Evolutionary conservation across 2,888 invertebrate species (phyloP), one percentile per base, ranked within the genome.

Genomic region (Leptarthrus brevirostris): DNA sequence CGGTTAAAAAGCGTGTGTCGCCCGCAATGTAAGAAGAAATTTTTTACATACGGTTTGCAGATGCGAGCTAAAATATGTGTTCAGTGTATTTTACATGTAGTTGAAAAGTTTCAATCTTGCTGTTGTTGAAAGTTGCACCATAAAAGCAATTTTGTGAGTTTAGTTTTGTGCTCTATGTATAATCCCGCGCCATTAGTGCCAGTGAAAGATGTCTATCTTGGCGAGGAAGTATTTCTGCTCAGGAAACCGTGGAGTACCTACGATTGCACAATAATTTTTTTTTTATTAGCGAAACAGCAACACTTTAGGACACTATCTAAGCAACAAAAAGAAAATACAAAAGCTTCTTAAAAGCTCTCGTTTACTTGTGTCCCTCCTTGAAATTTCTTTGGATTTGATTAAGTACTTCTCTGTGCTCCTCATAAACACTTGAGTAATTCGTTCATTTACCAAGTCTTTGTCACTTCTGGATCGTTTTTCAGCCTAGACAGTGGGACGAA

Each of bases 401-500:
- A 61, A 61, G 40, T 20, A 30, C 61, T 20, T 36, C 24, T 34
- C 58, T 34, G 36, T 18, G 30, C 30, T 30, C 58, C 34, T 58
- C 58, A 14, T n/a, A 30, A 58, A 58, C 58, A 30, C 58, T 58
- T 58, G 58, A 61, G 40, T 61, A 61, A 61, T 61, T 61, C 40
- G 61, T 40, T 34, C 61, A 61, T 61, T 61, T 61, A 20, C 26
- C 36, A 20, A 40, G 20, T 61, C 40, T 61, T 40, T 12, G 20
- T 18, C 40, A 34, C 36, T 22, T 40, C n/a, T 20, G 2, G 22
- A 18, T 40, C 22, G 16, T 16, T 8, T 18, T 10, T 16, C 24
- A 16, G 8, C 8, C 8, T 30, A 30, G 26, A 56, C n/a, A 26
- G 30, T 26, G 26, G 56, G n/a, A 56, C 14, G 56, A 14, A 26